phyloP scores from a whole-genome alignment of 2,797 vertebrate species.

The Coranthus polyacanthus region DNA sequence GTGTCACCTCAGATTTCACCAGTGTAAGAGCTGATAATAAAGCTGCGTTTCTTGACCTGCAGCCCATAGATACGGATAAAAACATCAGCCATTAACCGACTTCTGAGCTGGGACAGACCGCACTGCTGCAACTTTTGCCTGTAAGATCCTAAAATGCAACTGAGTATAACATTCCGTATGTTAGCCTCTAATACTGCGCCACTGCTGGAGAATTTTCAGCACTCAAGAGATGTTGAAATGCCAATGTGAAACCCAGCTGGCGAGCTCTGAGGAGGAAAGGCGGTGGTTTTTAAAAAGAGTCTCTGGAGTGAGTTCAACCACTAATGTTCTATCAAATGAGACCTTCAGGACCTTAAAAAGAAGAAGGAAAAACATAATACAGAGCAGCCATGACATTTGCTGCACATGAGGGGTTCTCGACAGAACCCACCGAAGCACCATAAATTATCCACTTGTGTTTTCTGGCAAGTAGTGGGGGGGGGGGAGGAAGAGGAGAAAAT shows the following conservation, averaged over 20 bases:
- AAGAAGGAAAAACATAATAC: constrained; percentile 36
- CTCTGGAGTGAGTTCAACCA: constrained; percentile 42
- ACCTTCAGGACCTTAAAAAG: constrained; percentile 45
- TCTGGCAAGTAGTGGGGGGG: constrained; percentile 23
- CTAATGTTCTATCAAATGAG: constrained; percentile 64
- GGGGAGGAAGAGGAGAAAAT: neutral
- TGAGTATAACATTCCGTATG: constrained; percentile 13
- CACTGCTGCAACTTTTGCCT: no score
- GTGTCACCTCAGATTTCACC: no score
- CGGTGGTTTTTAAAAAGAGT: constrained; percentile 29
- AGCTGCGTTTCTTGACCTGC: no score
- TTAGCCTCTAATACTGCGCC: constrained; percentile 36
- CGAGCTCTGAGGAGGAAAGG: constrained; percentile 21
- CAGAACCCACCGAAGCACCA: constrained; percentile 28
- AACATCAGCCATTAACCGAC: no score
- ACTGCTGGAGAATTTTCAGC: constrained; percentile 44
- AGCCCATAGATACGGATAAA: no score
- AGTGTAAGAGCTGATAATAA: no score
- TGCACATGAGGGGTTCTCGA: constrained; percentile 25
- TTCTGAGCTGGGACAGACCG: no score
- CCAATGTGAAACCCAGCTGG: constrained; percentile 53
- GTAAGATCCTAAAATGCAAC: no score
- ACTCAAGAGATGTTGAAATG: constrained; percentile 47
- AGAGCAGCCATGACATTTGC: constrained; percentile 47
- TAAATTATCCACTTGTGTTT: constrained; percentile 60